These are phyloP conservation scores for Linnaemya vulpina DNA, from an alignment of 2,888 invertebrate species.

Conservation along the genomic window DNA sequence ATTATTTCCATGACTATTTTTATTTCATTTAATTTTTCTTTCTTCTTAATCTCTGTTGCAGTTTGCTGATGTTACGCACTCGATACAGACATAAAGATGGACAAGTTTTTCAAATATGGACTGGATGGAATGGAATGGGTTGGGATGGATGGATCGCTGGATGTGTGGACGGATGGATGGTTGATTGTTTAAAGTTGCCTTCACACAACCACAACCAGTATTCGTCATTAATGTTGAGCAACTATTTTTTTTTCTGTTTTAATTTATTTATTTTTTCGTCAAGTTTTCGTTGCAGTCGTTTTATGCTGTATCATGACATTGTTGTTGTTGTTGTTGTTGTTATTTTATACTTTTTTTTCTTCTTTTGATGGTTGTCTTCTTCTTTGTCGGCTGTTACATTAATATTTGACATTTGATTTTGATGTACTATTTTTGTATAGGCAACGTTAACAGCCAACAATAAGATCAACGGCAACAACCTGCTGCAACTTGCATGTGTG, in stretches of 20 bases:
- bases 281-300: constrained; percentile 28
- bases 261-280: background rate
- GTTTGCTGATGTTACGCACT: constrained; percentile 48
- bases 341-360: constrained; percentile 11
- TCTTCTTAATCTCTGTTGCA: constrained; percentile 9
- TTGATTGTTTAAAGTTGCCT: constrained; percentile 30
- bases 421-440: constrained; percentile 65
- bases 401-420: constrained; percentile 72
- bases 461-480: constrained; percentile 56
- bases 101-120: constrained; percentile 65
- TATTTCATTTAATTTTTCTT: background rate
- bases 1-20: constrained; percentile 13
- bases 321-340: constrained; percentile 44
- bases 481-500: constrained; percentile 64
- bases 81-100: constrained; percentile 68
- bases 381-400: constrained; percentile 72
- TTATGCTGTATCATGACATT: constrained; percentile 66
- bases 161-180: background rate
- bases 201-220: constrained; percentile 23
- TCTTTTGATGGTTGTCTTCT: constrained; percentile 65
- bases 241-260: constrained; percentile 17
- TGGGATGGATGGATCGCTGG: constrained; percentile 30
- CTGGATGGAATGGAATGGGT: constrained; percentile 38
- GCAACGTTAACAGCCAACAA: constrained; percentile 41
- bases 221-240: constrained; percentile 33